Conservation (phyloP, 1,140 invertebrate species). For the Drosophila ambigua region DNA sequence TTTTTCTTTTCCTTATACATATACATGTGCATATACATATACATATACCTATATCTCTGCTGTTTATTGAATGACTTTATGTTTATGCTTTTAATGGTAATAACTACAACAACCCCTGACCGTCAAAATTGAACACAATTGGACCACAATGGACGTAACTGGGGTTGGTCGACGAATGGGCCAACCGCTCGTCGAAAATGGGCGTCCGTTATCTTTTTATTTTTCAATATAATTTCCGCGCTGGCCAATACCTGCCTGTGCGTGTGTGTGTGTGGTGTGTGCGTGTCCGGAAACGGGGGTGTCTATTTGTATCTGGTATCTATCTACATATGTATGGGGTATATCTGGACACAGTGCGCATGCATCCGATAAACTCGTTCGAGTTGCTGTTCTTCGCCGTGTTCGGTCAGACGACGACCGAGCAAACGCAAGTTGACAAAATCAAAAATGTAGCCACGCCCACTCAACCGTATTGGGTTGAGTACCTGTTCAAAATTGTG, state of each 20-base stretch:
- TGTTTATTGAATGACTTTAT: conserved; percentile 22
- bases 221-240: conserved; percentile 64
- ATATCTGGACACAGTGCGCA: conserved; percentile 90
- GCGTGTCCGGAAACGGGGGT: conserved; percentile 45
- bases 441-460: conserved; percentile 84
- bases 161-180: conserved; percentile 37
- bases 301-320: conserved; percentile 80
- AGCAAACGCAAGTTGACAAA: conserved; percentile 87
- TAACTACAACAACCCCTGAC: conserved; percentile 40
- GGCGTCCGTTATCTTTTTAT: conserved; percentile 82
- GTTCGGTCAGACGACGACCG: conserved; percentile 97
- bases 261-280: conserved; percentile 42
- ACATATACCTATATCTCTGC: not conserved
- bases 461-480: conserved; percentile 90
- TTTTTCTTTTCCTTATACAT: conserved; percentile 18
- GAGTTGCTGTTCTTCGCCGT: conserved; percentile 99
- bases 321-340: conserved; percentile 39
- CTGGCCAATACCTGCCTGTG: conserved; percentile 33
- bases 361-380: conserved; percentile 95
- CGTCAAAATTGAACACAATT: conserved; percentile 24
- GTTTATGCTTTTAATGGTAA: conserved; percentile 18
- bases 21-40: too few relatives aligned
- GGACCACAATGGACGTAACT: conserved; percentile 10
- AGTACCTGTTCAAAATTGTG: conserved; percentile 91
- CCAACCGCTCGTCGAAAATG: conserved; percentile 65